These are phyloP conservation scores for Rhinella marina DNA, from an alignment of 2,797 vertebrate genomes.

Conservation along the genomic window DNA sequence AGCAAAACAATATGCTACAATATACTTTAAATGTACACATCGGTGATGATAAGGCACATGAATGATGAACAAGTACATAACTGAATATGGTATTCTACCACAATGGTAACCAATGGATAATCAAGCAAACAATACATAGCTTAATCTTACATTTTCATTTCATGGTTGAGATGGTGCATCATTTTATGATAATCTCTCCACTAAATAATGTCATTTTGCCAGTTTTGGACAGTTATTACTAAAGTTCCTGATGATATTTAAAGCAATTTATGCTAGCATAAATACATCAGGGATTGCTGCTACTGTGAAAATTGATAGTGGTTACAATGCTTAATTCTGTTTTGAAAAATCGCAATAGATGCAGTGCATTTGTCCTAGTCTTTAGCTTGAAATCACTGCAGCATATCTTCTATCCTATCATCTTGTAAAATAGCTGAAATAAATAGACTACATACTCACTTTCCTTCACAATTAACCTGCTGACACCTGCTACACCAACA, in stretches of 20 bases:
- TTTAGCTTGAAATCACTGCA: constrained; percentile 10
- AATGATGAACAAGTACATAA: not conserved
- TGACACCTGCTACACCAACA: constrained; percentile 3
- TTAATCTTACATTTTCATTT: not conserved
- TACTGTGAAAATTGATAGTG: not conserved
- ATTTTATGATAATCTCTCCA: constrained; percentile 5
- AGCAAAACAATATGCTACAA: constrained; percentile 9
- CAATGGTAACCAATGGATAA: not conserved
- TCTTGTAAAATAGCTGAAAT: constrained; percentile 24
- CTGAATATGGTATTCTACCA: not conserved
- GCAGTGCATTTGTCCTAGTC: not conserved
- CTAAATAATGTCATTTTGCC: constrained; percentile 9
- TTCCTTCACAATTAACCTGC: constrained; percentile 28
- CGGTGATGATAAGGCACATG: not conserved
- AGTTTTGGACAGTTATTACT: constrained; percentile 2
- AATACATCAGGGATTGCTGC: not conserved
- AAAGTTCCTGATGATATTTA: constrained; percentile 13
- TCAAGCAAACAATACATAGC: constrained; percentile 20
- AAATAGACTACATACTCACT: constrained; percentile 28
- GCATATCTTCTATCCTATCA: constrained; percentile 17
- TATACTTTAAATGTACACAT: not conserved
- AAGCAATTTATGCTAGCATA: constrained; percentile 3
- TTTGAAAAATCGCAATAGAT: constrained; percentile 23
- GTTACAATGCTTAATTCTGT: constrained; percentile 24
- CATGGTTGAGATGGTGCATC: not conserved